Percentiles rank a stretch among this genome's conserved stretches.
Conservation (phyloP, 2,113 vertebrate genomes). For the Poicephalus gulielmi region DNA sequence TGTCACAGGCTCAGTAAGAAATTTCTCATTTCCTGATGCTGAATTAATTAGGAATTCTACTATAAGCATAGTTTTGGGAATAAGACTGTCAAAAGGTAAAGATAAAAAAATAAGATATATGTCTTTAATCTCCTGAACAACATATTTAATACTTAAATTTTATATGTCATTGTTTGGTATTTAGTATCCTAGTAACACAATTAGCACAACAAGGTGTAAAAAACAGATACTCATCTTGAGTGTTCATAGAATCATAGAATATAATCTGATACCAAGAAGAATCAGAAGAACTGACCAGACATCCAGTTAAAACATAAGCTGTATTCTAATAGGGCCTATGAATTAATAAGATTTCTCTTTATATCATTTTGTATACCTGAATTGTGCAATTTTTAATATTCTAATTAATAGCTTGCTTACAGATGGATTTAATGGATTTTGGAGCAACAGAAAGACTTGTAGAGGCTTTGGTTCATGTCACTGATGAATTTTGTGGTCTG, state of each 20-base stretch:
- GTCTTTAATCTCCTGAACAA: neutral
- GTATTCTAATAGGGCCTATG: neutral
- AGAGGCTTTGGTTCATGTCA: neutral
- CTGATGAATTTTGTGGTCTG: neutral
- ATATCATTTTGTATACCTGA: neutral
- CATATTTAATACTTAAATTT: neutral
- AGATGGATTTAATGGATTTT: neutral
- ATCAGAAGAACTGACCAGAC: neutral
- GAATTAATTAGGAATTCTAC: neutral
- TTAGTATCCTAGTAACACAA: conserved; percentile 74
- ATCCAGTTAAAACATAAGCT: neutral
- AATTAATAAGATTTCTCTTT: neutral
- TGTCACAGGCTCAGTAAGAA: neutral
- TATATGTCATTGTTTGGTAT: conserved; percentile 54
- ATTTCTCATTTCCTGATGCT: neutral
- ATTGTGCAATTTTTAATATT: neutral
- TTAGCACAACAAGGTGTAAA: conserved; percentile 53
- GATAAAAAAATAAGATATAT: neutral
- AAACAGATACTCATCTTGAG: conserved; percentile 43
- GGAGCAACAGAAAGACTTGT: neutral
- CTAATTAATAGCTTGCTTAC: neutral
- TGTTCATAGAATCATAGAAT: neutral
- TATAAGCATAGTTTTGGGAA: neutral
- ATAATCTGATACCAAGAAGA: conserved; percentile 26
- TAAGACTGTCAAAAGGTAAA: neutral